phyloP scores from a whole-genome alignment of 2,888 invertebrate genomes.

The Apeira syringaria region DNA sequence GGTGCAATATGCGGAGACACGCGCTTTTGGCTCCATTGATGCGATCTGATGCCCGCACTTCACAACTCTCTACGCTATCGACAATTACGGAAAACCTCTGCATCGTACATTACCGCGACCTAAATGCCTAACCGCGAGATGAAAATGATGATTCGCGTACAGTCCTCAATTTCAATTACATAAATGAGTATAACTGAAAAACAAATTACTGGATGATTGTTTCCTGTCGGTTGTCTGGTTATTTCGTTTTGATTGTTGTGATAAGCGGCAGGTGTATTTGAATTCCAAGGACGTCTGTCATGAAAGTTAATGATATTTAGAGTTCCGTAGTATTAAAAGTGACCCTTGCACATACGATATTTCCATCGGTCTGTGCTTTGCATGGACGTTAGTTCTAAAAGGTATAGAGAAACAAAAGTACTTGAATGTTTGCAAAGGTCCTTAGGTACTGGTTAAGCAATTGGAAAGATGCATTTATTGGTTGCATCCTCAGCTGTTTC shows the following conservation, averaged over 20 bases:
- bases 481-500: too few relatives aligned
- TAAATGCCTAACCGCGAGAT: slow-evolving; percentile 74
- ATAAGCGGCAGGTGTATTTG: slow-evolving; percentile 50
- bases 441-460: too few relatives aligned
- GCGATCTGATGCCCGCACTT: slow-evolving; percentile 38
- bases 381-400: too few relatives aligned
- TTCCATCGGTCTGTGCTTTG: too few relatives aligned
- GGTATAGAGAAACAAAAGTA: too few relatives aligned
- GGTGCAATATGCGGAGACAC: slow-evolving; percentile 76
- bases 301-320: slow-evolving; percentile 13
- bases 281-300: slow-evolving; percentile 52
- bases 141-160: slow-evolving; percentile 68
- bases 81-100: slow-evolving; percentile 63
- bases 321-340: too few relatives aligned
- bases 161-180: slow-evolving; percentile 65
- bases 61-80: slow-evolving; percentile 37
- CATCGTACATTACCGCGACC: slow-evolving; percentile 60
- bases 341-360: too few relatives aligned
- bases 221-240: slow-evolving; percentile 67
- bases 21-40: slow-evolving; percentile 75
- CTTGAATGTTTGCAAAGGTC: too few relatives aligned
- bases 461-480: too few relatives aligned
- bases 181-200: slow-evolving; percentile 65
- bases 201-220: slow-evolving; percentile 63
- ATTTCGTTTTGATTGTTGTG: slow-evolving; percentile 52